These are phyloP conservation scores for Bungarus multicinctus DNA, from an alignment of 2,113 vertebrate species.

Conservation along the genomic window DNA sequence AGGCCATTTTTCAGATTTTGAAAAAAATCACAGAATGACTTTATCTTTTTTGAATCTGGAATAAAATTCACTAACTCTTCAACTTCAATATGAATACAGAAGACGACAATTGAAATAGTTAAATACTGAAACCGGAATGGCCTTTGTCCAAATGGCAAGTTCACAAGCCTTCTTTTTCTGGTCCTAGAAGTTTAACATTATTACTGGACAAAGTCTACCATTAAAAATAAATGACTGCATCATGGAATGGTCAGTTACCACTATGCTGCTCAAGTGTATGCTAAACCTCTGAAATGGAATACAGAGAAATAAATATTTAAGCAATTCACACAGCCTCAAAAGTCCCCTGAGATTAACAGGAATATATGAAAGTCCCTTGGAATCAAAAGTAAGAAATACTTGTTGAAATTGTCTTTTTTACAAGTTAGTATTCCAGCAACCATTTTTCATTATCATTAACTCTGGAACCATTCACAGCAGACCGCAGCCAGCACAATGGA, in stretches of 20 bases:
- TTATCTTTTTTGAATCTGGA: neutral
- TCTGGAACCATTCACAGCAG: neutral
- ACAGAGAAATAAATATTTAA: neutral
- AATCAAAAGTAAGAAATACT: neutral
- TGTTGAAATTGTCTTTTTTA: neutral
- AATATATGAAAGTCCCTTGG: neutral
- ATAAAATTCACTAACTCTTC: neutral
- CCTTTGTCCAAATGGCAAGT: neutral
- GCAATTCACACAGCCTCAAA: neutral
- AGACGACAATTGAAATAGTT: neutral
- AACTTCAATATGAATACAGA: conserved; percentile 2
- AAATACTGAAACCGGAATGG: neutral
- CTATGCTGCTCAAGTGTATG: neutral
- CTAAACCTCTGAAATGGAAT: neutral
- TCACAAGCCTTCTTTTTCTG: neutral
- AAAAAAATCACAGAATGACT: neutral
- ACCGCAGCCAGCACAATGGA: neutral
- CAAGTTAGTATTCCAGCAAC: neutral
- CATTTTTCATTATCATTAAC: neutral
- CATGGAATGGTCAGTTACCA: neutral
- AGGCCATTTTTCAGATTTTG: neutral
- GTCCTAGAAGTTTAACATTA: neutral
- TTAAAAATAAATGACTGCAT: neutral
- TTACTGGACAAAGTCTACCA: neutral
- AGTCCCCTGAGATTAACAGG: neutral